A percentile compares a stretch with the other conserved stretches of the same genome.
phyloP scores from a whole-genome alignment of 2,113 vertebrate species.

The Ophiodon elongatus region DNA sequence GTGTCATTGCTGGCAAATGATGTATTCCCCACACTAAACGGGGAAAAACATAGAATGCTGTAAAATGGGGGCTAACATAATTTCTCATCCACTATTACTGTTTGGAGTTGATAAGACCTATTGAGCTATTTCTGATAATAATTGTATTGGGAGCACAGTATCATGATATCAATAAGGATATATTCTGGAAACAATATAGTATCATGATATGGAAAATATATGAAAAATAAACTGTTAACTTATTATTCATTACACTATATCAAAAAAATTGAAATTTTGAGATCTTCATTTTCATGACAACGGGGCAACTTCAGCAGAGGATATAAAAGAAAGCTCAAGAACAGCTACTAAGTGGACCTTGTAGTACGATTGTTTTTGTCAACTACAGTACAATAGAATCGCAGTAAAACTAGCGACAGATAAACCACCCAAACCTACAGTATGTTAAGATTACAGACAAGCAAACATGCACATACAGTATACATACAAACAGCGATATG shows the following conservation, averaged over 20 bases:
- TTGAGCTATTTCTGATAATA: background rate
- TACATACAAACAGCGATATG: slow-evolving; percentile 5
- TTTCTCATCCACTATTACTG: background rate
- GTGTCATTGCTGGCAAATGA: background rate
- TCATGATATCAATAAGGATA: background rate
- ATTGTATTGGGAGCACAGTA: background rate
- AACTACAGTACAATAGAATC: background rate
- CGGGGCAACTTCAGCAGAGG: background rate
- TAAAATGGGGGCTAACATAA: background rate
- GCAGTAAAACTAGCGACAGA: background rate
- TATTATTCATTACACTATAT: background rate
- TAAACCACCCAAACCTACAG: background rate
- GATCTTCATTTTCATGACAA: background rate
- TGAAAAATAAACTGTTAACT: background rate
- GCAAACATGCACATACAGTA: background rate
- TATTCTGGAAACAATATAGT: background rate
- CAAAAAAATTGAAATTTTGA: background rate
- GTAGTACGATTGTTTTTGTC: background rate
- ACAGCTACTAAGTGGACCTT: background rate
- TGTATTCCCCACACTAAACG: no score
- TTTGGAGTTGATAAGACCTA: background rate
- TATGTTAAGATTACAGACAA: background rate
- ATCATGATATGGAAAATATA: background rate
- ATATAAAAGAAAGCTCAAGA: background rate
- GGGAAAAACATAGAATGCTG: background rate